Conservation (phyloP, 2,888 invertebrate species). For the Pteria penguin region DNA sequence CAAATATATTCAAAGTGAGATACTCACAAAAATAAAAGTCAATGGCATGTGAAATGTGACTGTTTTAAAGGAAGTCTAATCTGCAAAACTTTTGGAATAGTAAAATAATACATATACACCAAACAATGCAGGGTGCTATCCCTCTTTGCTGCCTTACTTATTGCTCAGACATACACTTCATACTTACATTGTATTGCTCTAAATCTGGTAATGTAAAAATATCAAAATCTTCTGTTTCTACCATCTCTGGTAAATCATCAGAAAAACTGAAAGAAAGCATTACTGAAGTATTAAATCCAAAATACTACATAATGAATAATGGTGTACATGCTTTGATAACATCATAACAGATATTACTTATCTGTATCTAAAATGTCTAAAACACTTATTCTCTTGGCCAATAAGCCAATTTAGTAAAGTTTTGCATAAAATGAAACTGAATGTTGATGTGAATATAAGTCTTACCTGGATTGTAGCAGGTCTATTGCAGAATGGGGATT, state of each 20-base stretch:
- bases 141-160: not conserved
- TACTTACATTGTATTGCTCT: slow-evolving; percentile 76
- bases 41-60: too few relatives aligned
- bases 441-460: not conserved
- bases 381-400: too few relatives aligned
- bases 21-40: not conserved
- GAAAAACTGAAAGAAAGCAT: slow-evolving; percentile 69
- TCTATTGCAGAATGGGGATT: slow-evolving; percentile 83
- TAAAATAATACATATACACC: too few relatives aligned
- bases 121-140: not conserved
- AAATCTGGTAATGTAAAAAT: slow-evolving; percentile 81
- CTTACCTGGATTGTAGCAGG: slow-evolving; percentile 63
- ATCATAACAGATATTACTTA: too few relatives aligned
- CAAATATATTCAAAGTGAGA: not conserved
- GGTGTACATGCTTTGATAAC: too few relatives aligned
- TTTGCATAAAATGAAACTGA: too few relatives aligned
- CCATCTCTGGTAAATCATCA: slow-evolving; percentile 68
- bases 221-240: slow-evolving; percentile 81
- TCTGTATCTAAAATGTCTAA: not conserved
- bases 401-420: too few relatives aligned
- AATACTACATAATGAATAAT: too few relatives aligned
- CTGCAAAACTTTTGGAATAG: too few relatives aligned
- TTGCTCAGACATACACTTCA: too few relatives aligned
- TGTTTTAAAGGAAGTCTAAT: too few relatives aligned
- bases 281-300: too few relatives aligned